Percentiles rank a stretch among this genome's conserved stretches.
Evolutionary conservation across 2,888 invertebrate genomes (phyloP).

Genomic region (Aromia moschata): DNA sequence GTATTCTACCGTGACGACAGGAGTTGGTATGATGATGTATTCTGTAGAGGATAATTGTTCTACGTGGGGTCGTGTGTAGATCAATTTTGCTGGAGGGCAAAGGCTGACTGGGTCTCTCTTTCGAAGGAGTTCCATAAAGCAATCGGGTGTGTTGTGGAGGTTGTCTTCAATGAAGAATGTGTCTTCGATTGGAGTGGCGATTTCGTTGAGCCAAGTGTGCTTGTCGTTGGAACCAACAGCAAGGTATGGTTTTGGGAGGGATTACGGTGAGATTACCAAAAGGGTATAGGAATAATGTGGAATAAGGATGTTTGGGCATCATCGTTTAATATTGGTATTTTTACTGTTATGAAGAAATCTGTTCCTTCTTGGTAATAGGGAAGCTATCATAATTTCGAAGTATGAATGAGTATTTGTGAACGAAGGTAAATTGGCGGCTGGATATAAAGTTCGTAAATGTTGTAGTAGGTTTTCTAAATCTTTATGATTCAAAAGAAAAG

Average conservation of each 20-base stretch:
- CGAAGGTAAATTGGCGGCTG: too few species aligned
- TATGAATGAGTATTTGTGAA: too few species aligned
- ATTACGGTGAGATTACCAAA: neutral
- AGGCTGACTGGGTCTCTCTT: too few species aligned
- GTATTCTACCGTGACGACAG: too few species aligned
- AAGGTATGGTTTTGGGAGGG: neutral
- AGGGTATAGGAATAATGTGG: neutral
- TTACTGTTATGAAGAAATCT: neutral
- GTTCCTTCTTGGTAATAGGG: neutral
- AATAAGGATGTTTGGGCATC: neutral
- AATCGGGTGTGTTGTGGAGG: too few species aligned
- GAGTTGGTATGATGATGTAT: too few species aligned
- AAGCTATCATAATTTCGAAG: neutral
- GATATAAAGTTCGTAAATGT: too few species aligned
- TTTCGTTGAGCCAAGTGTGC: neutral
- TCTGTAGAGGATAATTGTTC: too few species aligned
- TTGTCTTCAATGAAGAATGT: neutral
- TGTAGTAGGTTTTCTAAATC: neutral
- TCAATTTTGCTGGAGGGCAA: too few species aligned
- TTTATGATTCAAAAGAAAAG: too few species aligned
- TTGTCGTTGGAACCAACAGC: neutral
- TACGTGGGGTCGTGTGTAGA: too few species aligned
- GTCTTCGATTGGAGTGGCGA: neutral
- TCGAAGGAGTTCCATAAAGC: too few species aligned
- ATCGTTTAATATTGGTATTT: neutral